phyloP scores from a whole-genome alignment of 2,888 invertebrate genomes.

The Frankliniella fusca region DNA sequence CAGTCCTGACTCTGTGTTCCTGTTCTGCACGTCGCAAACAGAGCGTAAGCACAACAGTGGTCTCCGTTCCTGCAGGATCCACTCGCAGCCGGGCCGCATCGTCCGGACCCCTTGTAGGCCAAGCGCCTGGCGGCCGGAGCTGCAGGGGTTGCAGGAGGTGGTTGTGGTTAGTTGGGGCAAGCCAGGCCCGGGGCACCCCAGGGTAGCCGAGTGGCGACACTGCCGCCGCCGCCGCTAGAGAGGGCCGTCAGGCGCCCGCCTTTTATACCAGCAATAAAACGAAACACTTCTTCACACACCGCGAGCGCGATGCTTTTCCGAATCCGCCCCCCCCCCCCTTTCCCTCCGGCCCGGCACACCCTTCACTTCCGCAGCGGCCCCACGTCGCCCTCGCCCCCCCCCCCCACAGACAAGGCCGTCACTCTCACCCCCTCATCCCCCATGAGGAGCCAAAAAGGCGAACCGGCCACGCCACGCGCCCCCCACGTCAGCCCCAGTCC shows the following conservation, averaged over 20 bases:
- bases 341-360: not conserved
- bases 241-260: slow-evolving; percentile 8
- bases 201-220: not conserved
- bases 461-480: not conserved
- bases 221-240: not conserved
- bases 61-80: not conserved
- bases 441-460: not conserved
- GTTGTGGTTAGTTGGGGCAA: not conserved
- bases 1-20: no score
- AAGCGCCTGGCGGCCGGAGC: no score
- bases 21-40: no score
- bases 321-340: not conserved
- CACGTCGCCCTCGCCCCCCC: no score
- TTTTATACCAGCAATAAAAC: slow-evolving; percentile 25
- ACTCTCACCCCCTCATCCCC: not conserved
- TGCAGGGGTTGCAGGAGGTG: no score
- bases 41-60: not conserved
- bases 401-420: no score
- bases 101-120: no score
- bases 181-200: no score
- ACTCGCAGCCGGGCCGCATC: no score
- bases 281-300: slow-evolving; percentile 24
- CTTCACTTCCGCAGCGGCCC: not conserved
- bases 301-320: slow-evolving; percentile 2
- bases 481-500: not conserved